Conservation (phyloP, 2,888 invertebrate genomes). For the Gymnocheta viridis region DNA sequence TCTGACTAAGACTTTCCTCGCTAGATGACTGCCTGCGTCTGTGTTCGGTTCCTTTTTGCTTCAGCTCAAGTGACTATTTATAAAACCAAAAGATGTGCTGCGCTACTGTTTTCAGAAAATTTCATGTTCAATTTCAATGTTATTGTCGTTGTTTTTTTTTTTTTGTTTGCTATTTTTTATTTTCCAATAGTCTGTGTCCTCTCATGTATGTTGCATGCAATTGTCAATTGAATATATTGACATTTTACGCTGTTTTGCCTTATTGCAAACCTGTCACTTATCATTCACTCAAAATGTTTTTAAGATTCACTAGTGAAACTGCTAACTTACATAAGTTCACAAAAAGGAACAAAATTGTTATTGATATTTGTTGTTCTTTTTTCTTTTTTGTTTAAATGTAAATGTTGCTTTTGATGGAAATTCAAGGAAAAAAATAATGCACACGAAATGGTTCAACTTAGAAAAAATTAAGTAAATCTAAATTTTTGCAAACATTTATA, state of each 20-base stretch:
- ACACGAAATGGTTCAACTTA: neutral
- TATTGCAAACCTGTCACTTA: constrained; percentile 70
- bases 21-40: neutral
- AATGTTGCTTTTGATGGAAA: constrained; percentile 13
- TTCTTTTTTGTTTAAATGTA: constrained; percentile 3
- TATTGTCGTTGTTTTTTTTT: constrained; percentile 35
- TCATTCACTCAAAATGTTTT: constrained; percentile 69
- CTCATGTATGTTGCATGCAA: constrained; percentile 62
- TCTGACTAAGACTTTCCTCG: constrained; percentile 2
- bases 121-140: constrained; percentile 55
- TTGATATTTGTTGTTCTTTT: no score
- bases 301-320: constrained; percentile 18
- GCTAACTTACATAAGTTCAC: constrained; percentile 6
- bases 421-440: neutral
- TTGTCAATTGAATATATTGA: constrained; percentile 70
- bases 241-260: constrained; percentile 70
- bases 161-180: constrained; percentile 1
- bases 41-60: neutral
- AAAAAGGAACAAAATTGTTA: constrained; percentile 25
- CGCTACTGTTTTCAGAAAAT: constrained; percentile 58
- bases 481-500: neutral
- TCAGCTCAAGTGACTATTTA: neutral
- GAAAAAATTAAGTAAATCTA: neutral
- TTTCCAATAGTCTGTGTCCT: constrained; percentile 27
- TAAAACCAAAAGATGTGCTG: constrained; percentile 48